Percentiles rank a stretch among this genome's conserved stretches.
Conservation (phyloP, 2,113 vertebrate genomes). For the Rhynchomys soricoides region DNA sequence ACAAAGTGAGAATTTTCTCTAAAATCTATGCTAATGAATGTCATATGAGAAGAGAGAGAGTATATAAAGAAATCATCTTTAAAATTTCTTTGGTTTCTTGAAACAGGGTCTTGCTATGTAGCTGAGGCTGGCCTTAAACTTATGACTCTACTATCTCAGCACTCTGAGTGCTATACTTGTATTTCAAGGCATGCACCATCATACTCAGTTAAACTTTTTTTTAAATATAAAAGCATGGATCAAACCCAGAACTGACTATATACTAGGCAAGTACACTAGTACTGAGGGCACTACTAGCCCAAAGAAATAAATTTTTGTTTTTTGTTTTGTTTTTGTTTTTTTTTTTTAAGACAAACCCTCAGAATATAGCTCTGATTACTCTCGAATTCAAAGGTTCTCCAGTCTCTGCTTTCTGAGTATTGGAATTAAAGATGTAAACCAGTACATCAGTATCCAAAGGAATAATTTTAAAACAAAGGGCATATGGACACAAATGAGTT, state of each 20-base stretch:
- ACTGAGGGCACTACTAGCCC: neutral
- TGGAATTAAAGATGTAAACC: neutral
- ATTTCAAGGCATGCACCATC: neutral
- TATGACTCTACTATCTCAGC: neutral
- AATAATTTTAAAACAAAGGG: neutral
- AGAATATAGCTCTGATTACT: neutral
- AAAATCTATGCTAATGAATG: slow-evolving; percentile 40
- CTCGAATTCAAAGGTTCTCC: neutral
- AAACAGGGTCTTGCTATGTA: neutral
- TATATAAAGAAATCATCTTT: slow-evolving; percentile 36
- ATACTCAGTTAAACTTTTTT: neutral
- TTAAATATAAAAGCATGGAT: neutral
- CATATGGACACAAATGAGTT: neutral
- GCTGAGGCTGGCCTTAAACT: neutral
- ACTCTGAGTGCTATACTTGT: neutral
- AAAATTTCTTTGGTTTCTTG: neutral
- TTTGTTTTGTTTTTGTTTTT: neutral
- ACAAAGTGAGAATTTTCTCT: slow-evolving; percentile 45
- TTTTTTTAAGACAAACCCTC: neutral
- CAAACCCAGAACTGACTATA: neutral
- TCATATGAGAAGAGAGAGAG: neutral
- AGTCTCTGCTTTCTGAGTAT: neutral
- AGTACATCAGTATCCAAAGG: neutral
- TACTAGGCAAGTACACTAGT: neutral
- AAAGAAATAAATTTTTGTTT: neutral